Evolutionary conservation across 2,888 invertebrate genomes (phyloP).

Genomic region (Nomada fucata): DNA sequence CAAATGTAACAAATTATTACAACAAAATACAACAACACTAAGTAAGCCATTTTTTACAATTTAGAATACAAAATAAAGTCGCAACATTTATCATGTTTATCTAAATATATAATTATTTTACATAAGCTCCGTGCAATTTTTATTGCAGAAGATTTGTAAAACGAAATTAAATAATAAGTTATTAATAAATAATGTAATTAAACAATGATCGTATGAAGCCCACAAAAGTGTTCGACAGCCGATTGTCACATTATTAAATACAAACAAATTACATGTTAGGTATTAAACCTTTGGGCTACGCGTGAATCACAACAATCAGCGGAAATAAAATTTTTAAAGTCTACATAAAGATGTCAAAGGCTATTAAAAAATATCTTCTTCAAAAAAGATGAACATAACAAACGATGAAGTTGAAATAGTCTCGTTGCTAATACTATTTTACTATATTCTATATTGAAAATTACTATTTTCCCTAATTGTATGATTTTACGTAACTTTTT

Average conservation of each 20-base stretch:
- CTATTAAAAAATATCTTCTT: too few relatives aligned
- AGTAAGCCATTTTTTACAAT: not conserved
- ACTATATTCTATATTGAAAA: too few relatives aligned
- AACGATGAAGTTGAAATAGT: too few relatives aligned
- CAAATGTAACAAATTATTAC: slow-evolving; percentile 25
- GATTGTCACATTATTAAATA: not conserved
- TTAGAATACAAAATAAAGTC: not conserved
- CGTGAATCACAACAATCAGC: too few relatives aligned
- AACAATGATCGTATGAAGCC: not conserved
- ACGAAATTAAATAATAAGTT: not conserved
- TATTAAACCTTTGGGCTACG: too few relatives aligned
- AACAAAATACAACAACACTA: slow-evolving; percentile 8
- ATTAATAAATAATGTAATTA: not conserved
- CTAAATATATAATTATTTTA: not conserved
- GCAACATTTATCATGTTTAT: not conserved
- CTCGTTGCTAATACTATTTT: too few relatives aligned
- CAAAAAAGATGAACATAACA: too few relatives aligned
- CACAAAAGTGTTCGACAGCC: not conserved
- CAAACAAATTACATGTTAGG: too few relatives aligned
- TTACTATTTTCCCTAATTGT: too few relatives aligned
- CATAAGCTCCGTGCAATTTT: not conserved
- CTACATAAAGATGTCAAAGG: too few relatives aligned
- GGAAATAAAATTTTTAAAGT: too few relatives aligned
- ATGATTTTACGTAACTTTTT: too few relatives aligned
- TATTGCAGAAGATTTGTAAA: not conserved